These are phyloP conservation scores for Ctenopoma kingsleyae DNA, from an alignment of 2,797 vertebrate species.

Conservation along the genomic window DNA sequence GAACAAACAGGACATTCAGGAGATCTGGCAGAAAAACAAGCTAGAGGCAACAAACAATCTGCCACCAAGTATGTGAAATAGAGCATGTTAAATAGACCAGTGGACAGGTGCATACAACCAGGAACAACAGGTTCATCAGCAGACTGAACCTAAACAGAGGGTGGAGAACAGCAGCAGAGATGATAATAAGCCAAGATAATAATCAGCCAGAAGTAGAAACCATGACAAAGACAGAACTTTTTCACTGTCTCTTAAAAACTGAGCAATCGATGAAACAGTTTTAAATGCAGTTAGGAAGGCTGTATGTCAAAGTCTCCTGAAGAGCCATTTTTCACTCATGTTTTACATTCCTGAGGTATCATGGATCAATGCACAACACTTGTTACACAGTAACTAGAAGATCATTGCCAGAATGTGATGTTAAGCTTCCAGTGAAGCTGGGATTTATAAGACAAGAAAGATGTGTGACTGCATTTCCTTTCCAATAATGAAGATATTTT, in stretches of 20 bases:
- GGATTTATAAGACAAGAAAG: not conserved
- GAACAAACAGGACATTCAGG: too few species aligned
- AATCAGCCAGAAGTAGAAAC: too few species aligned
- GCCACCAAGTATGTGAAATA: too few species aligned
- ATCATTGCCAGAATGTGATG: constrained; percentile 6
- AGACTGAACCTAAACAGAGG: too few species aligned
- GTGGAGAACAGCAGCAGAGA: too few species aligned
- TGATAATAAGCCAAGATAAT: too few species aligned
- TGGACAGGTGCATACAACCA: too few species aligned
- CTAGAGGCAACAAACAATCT: too few species aligned
- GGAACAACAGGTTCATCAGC: too few species aligned
- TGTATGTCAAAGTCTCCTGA: constrained; percentile 17
- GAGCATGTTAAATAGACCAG: too few species aligned
- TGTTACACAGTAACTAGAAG: not conserved
- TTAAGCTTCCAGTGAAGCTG: not conserved
- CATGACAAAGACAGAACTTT: not conserved
- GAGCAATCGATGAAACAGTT: constrained; percentile 29
- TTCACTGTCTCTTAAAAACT: constrained; percentile 22
- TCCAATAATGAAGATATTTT: not conserved
- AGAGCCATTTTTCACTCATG: constrained; percentile 31
- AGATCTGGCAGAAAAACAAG: too few species aligned
- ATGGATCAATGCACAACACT: constrained; percentile 33
- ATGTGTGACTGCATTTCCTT: not conserved
- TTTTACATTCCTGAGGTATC: constrained; percentile 9
- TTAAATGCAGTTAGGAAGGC: constrained; percentile 14